Base-by-base conservation (phyloP, 1,140 invertebrate species). In the Drosophila guanche region DNA sequence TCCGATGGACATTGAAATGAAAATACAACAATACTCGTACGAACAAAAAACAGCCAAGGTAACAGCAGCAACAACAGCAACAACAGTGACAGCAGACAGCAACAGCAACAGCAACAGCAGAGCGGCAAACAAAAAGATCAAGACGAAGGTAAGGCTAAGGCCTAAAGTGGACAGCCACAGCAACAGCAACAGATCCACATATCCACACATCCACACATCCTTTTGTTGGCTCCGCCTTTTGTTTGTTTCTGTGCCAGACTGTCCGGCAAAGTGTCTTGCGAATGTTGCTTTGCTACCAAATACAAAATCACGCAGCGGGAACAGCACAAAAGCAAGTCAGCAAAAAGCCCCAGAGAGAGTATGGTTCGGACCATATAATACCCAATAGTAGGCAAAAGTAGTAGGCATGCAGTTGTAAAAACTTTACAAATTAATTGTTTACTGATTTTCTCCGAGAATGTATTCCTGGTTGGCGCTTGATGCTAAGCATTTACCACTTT, bases 1-100 rank as follows among this genome's bases (percentile, higher is more conserved):
- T 50, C 54, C 70, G 55, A 73, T 85, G 81, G 67, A 85, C 76
- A 80, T 86, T 85, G 81, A 85, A 85, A 85, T 88, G 68, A 81
- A 86, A 77, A 76, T 72, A 60, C 67, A 81, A 81, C 75, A 78
- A 85, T 70, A 40, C 37, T 27, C 29, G 33, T 7, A 47, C 55
- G 27, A 48, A 48, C 45, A 60, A 23, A 60, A 5, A 59, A 40
- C 50, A 37, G 50, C 50, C 27, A 25, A 37, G 42, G 43, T 37
- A 41, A 40, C 51, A 41, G 33, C 16, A 20, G 6, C 48, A 51
- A 51, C 53, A 22, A 22, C 40, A 37, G 52, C 52, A 42, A 16
- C 50, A 50, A 33, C 29, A 33, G 29, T 33, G 29, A 33, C 29
- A 33, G 29, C 29, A 52, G 8, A 23, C 40, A 27, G 40, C 47